A percentile compares a stretch with the other conserved stretches of the same genome.
These are phyloP conservation scores for Periparus ater DNA, from an alignment of 2,797 vertebrate species.

Conservation along the genomic window DNA sequence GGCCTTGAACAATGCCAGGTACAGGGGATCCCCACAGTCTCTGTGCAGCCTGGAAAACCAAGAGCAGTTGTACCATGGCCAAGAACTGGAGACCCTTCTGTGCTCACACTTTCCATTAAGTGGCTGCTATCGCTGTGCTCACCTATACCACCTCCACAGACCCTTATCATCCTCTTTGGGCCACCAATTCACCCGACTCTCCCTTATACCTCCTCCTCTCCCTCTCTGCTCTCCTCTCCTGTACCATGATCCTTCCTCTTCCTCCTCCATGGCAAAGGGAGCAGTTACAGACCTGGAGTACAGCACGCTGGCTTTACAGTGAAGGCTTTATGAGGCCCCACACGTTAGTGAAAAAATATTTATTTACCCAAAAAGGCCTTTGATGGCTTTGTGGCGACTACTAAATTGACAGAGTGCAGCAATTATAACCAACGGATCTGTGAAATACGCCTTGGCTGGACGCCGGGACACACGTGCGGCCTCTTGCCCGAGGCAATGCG, in stretches of 20 bases:
- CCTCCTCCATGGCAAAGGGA: fast-evolving
- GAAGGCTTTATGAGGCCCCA: slow-evolving; percentile 10
- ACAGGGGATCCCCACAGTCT: neutral
- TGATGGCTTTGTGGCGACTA: slow-evolving; percentile 33
- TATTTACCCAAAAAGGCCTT: slow-evolving; percentile 55
- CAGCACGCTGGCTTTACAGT: neutral
- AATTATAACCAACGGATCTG: slow-evolving; percentile 26
- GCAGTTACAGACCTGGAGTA: neutral
- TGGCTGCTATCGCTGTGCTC: neutral
- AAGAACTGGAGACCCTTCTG: neutral
- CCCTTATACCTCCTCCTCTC: neutral
- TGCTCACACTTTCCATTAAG: neutral
- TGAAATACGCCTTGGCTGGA: fast-evolving
- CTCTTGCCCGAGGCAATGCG: fast-evolving
- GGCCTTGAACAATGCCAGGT: neutral
- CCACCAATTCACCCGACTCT: neutral
- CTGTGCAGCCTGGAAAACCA: neutral
- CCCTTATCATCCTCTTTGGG: neutral
- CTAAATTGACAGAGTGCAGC: slow-evolving; percentile 51
- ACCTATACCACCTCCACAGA: neutral
- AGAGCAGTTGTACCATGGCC: neutral
- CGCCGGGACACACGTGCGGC: fast-evolving
- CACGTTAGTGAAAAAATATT: slow-evolving; percentile 1
- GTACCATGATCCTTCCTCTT: slow-evolving; percentile 5
- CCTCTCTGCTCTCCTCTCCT: slow-evolving; percentile 35